Base-by-base conservation (phyloP, 2,113 vertebrate species). In the Rhinolophus ferrumequinum region DNA sequence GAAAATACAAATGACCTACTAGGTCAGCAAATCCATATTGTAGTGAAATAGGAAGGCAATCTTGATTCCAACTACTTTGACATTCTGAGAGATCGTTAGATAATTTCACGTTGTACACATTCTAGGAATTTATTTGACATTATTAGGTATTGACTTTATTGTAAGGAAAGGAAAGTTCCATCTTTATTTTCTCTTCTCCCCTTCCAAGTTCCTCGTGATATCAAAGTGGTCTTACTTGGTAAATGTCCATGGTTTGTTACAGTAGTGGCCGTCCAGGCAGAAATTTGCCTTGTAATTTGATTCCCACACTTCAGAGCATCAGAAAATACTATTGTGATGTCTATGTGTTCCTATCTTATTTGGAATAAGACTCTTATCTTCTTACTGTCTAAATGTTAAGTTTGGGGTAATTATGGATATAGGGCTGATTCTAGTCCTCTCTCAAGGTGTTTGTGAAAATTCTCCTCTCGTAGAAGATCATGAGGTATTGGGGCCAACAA, bases 151-250 rank as follows among this genome's bases (percentile, higher is more conserved):
- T 62, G 13, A 26, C 21, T 67, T 91, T 75, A 73, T 30, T 76
- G 0, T 77, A 77, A 86, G 38, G 4, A 58, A 94, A 60, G 28
- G 52, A 26, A n/a, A 85, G 54, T 91, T 66, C 47, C 2, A 62
- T 44, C 85, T 73, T 93, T 47, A 75, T 28, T 86, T 94, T 90
- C 38, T 86, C 94, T 89, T 69, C 69, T 75, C 50, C 19, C 79
- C 50, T 54, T 84, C 14, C 26, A 11, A 28, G 4, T 88, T 84
- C 26, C 41, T 35, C n/a, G 15, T 54, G 52, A 38, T 84, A 50
- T 73, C 66, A 38, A 70, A 69, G 6, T 93, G 47, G 26, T 73
- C 35, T 92, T 70, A 50, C 35, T 60, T 26, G 90, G 28, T 66
- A 73, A n/a, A 26, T 38, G 1, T 9, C 1, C 26, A 4, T 21